Evolutionary conservation across 2,797 vertebrate species (phyloP).

Genomic region (Benthosema pterotum): DNA sequence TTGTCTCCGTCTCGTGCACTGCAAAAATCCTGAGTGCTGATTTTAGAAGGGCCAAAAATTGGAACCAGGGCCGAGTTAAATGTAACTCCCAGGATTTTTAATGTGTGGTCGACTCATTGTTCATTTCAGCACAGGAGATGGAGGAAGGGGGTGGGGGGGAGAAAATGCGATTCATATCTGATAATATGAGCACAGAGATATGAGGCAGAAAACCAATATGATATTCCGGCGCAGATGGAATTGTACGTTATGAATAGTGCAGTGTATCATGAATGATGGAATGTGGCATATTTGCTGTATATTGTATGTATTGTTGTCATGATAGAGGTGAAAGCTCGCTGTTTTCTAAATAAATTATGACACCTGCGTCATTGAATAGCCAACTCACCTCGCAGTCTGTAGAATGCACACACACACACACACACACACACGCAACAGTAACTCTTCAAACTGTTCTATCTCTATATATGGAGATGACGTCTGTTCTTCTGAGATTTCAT

Average conservation of each 20-base stretch:
- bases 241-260: slow-evolving; percentile 2
- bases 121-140: no score
- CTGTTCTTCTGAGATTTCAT: no score
- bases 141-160: no score
- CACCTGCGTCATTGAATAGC: background rate
- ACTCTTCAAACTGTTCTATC: no score
- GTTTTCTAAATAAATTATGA: slow-evolving; percentile 8
- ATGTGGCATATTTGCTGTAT: slow-evolving; percentile 12
- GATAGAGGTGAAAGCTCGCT: slow-evolving; percentile 19
- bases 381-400: no score
- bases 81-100: no score
- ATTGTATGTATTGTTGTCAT: slow-evolving; percentile 14
- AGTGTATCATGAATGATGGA: slow-evolving; percentile 9
- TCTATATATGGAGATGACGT: no score
- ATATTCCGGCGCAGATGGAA: slow-evolving; percentile 1
- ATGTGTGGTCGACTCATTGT: no score
- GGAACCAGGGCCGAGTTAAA: no score
- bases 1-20: slow-evolving; percentile 13
- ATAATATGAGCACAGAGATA: slow-evolving; percentile 19
- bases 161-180: slow-evolving; percentile 1
- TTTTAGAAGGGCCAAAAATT: no score
- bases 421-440: no score
- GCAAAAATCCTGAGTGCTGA: no score
- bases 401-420: slow-evolving; percentile 1
- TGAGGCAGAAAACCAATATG: slow-evolving; percentile 24